Evolutionary conservation across 2,113 vertebrate genomes (phyloP).

Genomic region (Paralichthys olivaceus): DNA sequence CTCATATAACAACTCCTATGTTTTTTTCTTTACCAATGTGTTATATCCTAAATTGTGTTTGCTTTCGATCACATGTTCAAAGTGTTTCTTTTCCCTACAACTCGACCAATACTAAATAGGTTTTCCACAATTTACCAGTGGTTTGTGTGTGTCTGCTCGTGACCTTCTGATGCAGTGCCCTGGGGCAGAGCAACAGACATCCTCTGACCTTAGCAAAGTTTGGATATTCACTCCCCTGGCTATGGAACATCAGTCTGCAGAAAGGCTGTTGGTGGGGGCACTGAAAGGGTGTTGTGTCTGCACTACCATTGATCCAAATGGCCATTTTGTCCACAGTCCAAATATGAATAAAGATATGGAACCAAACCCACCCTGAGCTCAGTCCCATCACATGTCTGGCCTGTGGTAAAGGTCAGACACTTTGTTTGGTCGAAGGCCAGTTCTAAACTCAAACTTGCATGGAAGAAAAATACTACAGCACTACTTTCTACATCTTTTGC

Average conservation of each 20-base stretch:
- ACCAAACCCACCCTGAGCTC: constrained; percentile 35
- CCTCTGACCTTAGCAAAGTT: constrained; percentile 65
- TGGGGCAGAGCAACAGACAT: constrained; percentile 47
- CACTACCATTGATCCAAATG: constrained; percentile 38
- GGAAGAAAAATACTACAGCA: background rate
- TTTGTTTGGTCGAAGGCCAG: constrained; percentile 43
- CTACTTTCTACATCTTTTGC: background rate
- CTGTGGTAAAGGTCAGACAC: constrained; percentile 57
- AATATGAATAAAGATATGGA: constrained; percentile 43
- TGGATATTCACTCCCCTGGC: constrained; percentile 36
- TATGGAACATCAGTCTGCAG: constrained; percentile 25
- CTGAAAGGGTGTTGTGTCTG: background rate
- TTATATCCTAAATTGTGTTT: background rate
- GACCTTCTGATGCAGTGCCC: constrained; percentile 66
- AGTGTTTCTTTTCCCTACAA: background rate
- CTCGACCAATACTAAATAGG: background rate
- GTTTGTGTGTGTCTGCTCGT: constrained; percentile 26
- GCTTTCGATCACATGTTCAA: background rate
- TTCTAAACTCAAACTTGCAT: constrained; percentile 8
- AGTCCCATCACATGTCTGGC: constrained; percentile 37
- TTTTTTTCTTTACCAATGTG: background rate
- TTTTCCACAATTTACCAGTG: background rate
- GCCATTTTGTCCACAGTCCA: constrained; percentile 39
- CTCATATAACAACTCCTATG: too few relatives aligned
- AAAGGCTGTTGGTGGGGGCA: background rate